Base-by-base conservation (phyloP, 1,140 invertebrate genomes). In the Drosophila seguyi region DNA sequence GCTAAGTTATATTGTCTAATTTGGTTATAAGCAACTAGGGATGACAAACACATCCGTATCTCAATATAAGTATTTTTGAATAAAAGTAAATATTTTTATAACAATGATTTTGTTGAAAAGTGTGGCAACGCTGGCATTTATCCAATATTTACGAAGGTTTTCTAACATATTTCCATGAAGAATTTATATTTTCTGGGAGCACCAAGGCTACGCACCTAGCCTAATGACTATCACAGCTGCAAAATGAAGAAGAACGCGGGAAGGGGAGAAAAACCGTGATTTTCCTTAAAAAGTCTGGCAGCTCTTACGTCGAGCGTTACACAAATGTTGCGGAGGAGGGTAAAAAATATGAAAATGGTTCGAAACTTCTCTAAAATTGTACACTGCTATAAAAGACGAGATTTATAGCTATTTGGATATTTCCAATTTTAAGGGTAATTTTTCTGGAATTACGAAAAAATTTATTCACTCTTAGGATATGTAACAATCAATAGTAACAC, bases 1-100 rank as follows among this genome's bases (percentile, higher is more conserved):
- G 47, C 31, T 65, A 65, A 60, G 13, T 71, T 57, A 56, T 75
- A 75, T 75, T 55, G 36, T 41, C 71, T 74, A 44, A 42, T 71
- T 47, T 73, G 20, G 45, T 44, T 44, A 44, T 44, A 44, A 44
- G 45, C 45, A 47, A 47, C 45, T 47, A 47, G 45, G 4, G 45
- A 47, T 47, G 45, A 16, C 14, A 47, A 47, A 47, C 4, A n/a
- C 14, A n/a, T 25, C 13, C 16, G 18, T 16, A 47, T 47, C 8
- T 25, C 13, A 25, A 25, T 25, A 47, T 27, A 22, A 11, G 3
- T 27, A 47, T 18, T 50, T 50, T 18, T n/a, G 4, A 16, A 48
- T n/a, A 4, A 10, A 47, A 14, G 13, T 7, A 27, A 10, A 27
- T 48, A 27, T 27, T n/a, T 50, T 20, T 6, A 29, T 48, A 29